phyloP scores from a whole-genome alignment of 92 coral and sea anemone species.

The Pocillopora grandis region DNA sequence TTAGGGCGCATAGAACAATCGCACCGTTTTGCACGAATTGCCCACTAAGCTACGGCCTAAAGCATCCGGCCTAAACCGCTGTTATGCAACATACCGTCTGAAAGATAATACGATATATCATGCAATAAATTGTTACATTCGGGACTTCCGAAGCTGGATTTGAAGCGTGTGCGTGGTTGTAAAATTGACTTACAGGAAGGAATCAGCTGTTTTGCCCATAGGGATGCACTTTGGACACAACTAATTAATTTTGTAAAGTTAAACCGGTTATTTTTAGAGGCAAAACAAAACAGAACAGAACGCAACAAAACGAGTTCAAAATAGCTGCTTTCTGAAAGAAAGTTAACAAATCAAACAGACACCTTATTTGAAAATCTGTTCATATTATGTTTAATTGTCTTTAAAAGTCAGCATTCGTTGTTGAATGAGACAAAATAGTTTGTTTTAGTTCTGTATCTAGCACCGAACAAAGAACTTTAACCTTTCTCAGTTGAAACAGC shows the following conservation, averaged over 20 bases:
- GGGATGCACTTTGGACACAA: background rate
- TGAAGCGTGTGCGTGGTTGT: no score
- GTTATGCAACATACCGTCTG: no score
- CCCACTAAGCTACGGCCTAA: no score
- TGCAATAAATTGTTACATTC: no score
- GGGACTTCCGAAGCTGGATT: no score
- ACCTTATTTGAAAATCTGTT: background rate
- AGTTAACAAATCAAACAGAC: background rate
- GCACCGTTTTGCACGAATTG: no score
- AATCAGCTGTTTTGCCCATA: background rate
- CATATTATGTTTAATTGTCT: background rate
- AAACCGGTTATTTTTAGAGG: background rate
- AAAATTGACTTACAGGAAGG: no score
- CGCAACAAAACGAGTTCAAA: background rate
- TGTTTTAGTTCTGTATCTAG: background rate
- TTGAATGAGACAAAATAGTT: background rate
- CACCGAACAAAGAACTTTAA: background rate
- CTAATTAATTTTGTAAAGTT: background rate
- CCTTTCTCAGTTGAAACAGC: conserved; percentile 17
- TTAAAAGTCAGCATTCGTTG: background rate
- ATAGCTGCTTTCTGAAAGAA: background rate
- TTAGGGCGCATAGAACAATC: no score
- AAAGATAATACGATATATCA: no score
- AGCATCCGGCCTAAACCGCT: no score
- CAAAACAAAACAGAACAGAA: no score